Base-by-base conservation (phyloP, 2,113 vertebrate genomes). In the Ptilonorhynchus violaceus region DNA sequence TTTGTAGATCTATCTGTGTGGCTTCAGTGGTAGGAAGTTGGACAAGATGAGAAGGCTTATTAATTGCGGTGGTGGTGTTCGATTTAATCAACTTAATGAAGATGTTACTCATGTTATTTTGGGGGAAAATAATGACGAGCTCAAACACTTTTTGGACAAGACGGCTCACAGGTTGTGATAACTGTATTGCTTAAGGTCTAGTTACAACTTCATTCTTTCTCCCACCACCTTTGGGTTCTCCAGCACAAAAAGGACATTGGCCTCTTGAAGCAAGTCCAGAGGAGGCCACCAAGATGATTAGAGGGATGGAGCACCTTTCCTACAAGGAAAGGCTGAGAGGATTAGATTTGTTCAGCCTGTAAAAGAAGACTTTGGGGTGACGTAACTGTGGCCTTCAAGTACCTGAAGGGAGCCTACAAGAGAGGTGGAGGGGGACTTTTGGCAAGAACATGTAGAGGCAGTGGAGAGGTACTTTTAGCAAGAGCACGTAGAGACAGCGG, bases 31-130 rank as follows among this genome's bases (percentile, higher is more conserved):
- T 53, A 99, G 98, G 97, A 99, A 98, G 87, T 63, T 99, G 94
- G 99, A 99, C 96, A 99, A 99, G 92, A 96, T 99, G 88, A 98
- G 99, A 67, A 98, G 98, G 31, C 98, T 99, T 64, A 99, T 99
- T 79, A 99, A 99, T 94, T 96, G 93, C 2, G 98, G 98, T 50
- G 99, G 99, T 85, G 99, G 99, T 47, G 96, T 99, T 94, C 98
- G 98, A 80, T 99, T 99, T 96, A 99, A 99, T 98, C 99, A 99
- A 23, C 98, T 98, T 74, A 99, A 98, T 78, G 99, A 99, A 96
- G 99, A 99, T 52, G 98, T 99, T 86, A 99, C 99, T 68, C 99
- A 99, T 73, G 98, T 99, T 66, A 98, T 99, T 77, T 98, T 99
- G 97, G 99, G 99, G 81, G 99, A 99, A 37, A 93, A 97, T 85